phyloP scores from a whole-genome alignment of 2,888 invertebrate species.

The Psylliodes chrysocephalus region DNA sequence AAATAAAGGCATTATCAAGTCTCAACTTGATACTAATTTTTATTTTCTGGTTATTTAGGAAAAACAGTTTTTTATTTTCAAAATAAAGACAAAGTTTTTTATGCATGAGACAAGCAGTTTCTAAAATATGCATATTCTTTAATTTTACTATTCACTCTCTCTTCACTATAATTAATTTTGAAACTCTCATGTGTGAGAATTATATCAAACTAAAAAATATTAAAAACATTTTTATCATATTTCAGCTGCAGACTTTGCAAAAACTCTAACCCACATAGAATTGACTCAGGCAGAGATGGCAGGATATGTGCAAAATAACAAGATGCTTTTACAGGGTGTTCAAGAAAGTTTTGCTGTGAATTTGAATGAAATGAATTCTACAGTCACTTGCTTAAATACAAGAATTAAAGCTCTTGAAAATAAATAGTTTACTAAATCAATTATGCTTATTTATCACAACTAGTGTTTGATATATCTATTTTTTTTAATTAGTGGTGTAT shows the following conservation, averaged over 20 bases:
- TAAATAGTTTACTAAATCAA: constrained; percentile 57
- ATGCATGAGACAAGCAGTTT: no score
- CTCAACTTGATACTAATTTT: no score
- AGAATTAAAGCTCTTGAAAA: constrained; percentile 73
- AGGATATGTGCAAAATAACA: constrained; percentile 80
- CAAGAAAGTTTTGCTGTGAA: constrained; percentile 85
- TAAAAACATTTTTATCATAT: not conserved
- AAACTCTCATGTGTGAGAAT: no score
- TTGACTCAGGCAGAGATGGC: constrained; percentile 78
- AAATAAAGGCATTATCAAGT: no score
- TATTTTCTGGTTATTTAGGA: no score
- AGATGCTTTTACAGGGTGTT: constrained; percentile 79
- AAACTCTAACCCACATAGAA: constrained; percentile 84
- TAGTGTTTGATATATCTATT: not conserved
- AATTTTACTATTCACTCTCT: no score
- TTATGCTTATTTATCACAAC: not conserved
- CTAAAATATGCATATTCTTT: no score
- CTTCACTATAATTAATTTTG: no score
- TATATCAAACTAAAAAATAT: no score
- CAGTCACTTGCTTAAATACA: constrained; percentile 78
- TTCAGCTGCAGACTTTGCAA: constrained; percentile 88
- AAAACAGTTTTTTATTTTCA: no score
- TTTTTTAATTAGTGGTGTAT: constrained; percentile 2
- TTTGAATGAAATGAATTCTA: constrained; percentile 80
- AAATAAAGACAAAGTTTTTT: no score